Evolutionary conservation across 2,888 invertebrate genomes (phyloP), one percentile per base, ranked within the genome.

Genomic region (Fragum whitleyi): DNA sequence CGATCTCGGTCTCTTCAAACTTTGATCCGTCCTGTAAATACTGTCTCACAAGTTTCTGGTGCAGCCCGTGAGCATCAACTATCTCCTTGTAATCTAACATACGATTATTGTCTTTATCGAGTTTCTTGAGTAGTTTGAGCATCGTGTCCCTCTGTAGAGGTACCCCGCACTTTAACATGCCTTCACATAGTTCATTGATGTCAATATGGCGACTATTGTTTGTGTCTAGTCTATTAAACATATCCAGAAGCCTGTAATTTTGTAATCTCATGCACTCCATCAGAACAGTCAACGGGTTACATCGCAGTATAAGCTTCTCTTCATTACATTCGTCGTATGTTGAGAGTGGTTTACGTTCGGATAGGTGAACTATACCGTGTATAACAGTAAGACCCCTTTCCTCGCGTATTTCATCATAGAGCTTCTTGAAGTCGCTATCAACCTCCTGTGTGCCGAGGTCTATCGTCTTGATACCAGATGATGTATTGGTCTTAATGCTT

Each of bases 251-350:
- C 23, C 85, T 62, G 71, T 83, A 75, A 62, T 88, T 87, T 72
- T 86, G 83, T 28, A 88, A 65, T 32, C 86, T 47, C 74, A 87
- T 85, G 71, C 87, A 86, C 61, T 88, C 86, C 85, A 88, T 86
- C 0, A 88, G 71, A 26, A 88, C 88, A 14, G 75, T 75, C 11
- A 88, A 74, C 2, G 88, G 87, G 36, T 87, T 84, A 42, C 84
- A 82, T 0, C 77, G 67, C 23, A 86, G 26, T 0, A 88, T 70
- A 14, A 77, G 74, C 0, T 32, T 68, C 29, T 85, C 87, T 5
- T 85, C 84, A n/a, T 68, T 78, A 14, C 59, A 51, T 32, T 67
- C 81, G 28, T 72, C 39, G 36, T 67, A 55, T 9, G 74, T 55
- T 14, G 53, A 2, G 11, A 86, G 39, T 5, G 78, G 65, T 36